A percentile compares a stretch with the other conserved stretches of the same genome.
Evolutionary conservation across 2,888 invertebrate genomes (phyloP).

Genomic region (Stratiomys singularior): DNA sequence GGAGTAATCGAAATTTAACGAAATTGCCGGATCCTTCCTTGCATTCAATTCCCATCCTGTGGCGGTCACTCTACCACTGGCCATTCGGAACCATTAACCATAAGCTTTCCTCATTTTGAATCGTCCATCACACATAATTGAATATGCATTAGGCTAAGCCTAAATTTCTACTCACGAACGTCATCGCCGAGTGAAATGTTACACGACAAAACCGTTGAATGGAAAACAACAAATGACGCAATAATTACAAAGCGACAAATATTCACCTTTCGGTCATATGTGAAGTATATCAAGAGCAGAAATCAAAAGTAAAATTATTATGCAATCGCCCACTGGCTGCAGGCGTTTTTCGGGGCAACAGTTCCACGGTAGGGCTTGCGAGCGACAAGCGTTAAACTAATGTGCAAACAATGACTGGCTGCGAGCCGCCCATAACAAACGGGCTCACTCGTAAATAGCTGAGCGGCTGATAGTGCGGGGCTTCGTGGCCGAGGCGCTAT

Average conservation of each 20-base stretch:
- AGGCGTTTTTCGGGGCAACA: background rate
- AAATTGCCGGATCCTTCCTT: too few relatives aligned
- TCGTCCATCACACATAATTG: too few relatives aligned
- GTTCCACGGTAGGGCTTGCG: background rate
- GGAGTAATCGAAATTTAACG: too few relatives aligned
- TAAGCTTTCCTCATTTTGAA: too few relatives aligned
- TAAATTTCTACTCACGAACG: too few relatives aligned
- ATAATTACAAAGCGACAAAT: background rate
- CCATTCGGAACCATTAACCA: too few relatives aligned
- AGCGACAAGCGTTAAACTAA: background rate
- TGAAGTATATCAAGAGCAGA: background rate
- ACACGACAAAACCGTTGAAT: too few relatives aligned
- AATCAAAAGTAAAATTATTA: constrained; percentile 7
- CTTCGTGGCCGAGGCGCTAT: background rate
- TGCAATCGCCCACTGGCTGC: background rate
- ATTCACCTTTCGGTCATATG: constrained; percentile 27
- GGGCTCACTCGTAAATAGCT: background rate
- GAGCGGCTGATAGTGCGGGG: background rate
- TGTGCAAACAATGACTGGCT: background rate
- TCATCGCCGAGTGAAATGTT: too few relatives aligned
- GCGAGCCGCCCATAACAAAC: background rate
- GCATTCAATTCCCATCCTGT: too few relatives aligned
- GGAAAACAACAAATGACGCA: background rate
- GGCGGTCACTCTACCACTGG: too few relatives aligned
- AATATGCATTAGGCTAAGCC: too few relatives aligned